These are phyloP conservation scores for Volucella inflata DNA, from an alignment of 2,888 invertebrate genomes.

Conservation along the genomic window DNA sequence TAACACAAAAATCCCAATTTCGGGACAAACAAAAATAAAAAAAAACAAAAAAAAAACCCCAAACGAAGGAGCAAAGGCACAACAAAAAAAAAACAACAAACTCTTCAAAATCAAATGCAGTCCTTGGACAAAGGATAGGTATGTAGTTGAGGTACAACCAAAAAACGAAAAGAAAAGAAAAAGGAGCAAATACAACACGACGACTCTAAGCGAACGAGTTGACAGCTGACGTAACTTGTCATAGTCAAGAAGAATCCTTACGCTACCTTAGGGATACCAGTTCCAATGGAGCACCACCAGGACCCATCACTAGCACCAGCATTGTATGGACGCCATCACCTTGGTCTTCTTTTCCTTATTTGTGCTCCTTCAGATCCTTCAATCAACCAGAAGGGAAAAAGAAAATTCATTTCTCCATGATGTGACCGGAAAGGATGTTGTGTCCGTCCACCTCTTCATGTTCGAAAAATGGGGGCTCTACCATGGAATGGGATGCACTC, in stretches of 20 bases:
- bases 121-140: conserved; percentile 70
- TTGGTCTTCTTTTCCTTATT: conserved; percentile 64
- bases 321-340: conserved; percentile 54
- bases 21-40: conserved; percentile 8
- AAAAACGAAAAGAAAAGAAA: conserved; percentile 16
- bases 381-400: conserved; percentile 75
- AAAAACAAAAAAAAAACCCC: conserved; percentile 14
- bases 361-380: conserved; percentile 75
- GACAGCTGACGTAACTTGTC: conserved; percentile 76
- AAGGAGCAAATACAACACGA: conserved; percentile 60
- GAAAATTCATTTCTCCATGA: conserved; percentile 70
- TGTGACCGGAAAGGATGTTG: conserved; percentile 73
- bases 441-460: conserved; percentile 63
- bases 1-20: conserved; percentile 50
- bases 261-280: conserved; percentile 70
- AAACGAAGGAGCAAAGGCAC: conserved; percentile 11
- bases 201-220: conserved; percentile 69
- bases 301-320: conserved; percentile 11
- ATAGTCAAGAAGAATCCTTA: conserved; percentile 76
- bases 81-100: conserved; percentile 22
- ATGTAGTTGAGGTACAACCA: conserved; percentile 12
- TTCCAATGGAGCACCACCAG: conserved; percentile 28
- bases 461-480: conserved; percentile 11
- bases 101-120: conserved; percentile 69
- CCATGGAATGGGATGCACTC: conserved; percentile 48